Conservation (phyloP, 2,113 vertebrate species). For the Daboia siamensis region DNA sequence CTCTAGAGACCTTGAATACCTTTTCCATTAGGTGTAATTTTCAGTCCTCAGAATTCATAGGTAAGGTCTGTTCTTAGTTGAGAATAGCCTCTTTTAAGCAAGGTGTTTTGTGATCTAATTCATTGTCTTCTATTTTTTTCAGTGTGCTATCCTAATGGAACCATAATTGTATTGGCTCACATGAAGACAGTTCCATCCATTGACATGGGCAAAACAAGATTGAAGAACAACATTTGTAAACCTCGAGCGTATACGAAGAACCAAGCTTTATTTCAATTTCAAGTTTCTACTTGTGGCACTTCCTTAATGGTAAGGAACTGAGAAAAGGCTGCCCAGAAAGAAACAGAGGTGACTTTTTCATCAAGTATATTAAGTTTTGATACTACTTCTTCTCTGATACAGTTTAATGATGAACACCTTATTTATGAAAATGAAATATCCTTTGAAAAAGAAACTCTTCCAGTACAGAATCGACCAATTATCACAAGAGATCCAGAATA, state of each 20-base stretch:
- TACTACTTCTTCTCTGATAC: conserved; percentile 35
- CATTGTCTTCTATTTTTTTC: conserved; percentile 6
- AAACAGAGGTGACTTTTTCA: not conserved
- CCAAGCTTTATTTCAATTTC: conserved; percentile 61
- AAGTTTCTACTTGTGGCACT: conserved; percentile 57
- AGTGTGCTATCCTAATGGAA: conserved; percentile 59
- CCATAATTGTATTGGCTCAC: conserved; percentile 47
- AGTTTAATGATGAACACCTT: conserved; percentile 61
- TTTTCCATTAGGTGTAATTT: conserved; percentile 52
- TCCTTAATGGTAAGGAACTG: conserved; percentile 53
- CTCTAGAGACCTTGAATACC: conserved; percentile 50
- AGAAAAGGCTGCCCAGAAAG: not conserved
- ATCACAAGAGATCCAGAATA: conserved; percentile 61
- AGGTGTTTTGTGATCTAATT: not conserved
- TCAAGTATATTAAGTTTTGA: conserved; percentile 20
- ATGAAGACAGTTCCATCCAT: conserved; percentile 58
- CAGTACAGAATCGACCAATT: not conserved
- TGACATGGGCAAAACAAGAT: conserved; percentile 60
- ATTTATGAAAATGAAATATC: conserved; percentile 65
- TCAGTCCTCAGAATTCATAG: conserved; percentile 49
- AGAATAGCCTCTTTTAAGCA: not conserved
- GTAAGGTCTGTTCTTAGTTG: conserved; percentile 31
- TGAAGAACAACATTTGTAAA: conserved; percentile 59
- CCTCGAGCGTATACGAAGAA: conserved; percentile 47
- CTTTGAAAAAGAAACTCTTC: conserved; percentile 60